Evolutionary conservation across 2,888 invertebrate species (phyloP).

Genomic region (Liopterus haemorrhoidalis): DNA sequence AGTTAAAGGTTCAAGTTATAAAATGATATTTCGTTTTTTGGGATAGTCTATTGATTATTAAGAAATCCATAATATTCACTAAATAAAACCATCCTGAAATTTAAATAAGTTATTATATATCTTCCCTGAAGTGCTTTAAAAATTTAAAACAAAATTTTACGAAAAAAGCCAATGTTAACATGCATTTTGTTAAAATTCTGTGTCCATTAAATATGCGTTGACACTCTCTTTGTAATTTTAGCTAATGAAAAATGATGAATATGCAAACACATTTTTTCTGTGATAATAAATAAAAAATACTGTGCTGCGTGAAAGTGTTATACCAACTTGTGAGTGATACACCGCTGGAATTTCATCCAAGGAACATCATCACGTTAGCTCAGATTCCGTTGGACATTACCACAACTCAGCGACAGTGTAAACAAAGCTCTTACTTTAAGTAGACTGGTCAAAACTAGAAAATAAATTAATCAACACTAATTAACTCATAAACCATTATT

Average conservation of each 20-base stretch:
- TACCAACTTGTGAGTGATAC: constrained; percentile 21
- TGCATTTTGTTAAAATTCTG: constrained; percentile 21
- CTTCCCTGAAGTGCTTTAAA: constrained; percentile 49
- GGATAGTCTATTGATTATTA: constrained; percentile 23
- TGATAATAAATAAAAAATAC: constrained; percentile 19
- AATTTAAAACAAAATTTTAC: constrained; percentile 32
- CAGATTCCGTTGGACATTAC: too few relatives aligned
- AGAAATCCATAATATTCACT: too few relatives aligned
- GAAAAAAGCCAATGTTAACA: constrained; percentile 24
- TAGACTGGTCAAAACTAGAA: too few relatives aligned
- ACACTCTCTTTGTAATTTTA: constrained; percentile 21
- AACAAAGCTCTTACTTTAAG: too few relatives aligned
- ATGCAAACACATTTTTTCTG: constrained; percentile 28
- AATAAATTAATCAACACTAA: too few relatives aligned
- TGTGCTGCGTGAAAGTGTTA: constrained; percentile 23
- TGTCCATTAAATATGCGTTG: constrained; percentile 23
- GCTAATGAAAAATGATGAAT: constrained; percentile 16
- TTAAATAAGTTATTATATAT: constrained; percentile 43
- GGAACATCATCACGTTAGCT: too few relatives aligned
- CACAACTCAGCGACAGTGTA: too few relatives aligned
- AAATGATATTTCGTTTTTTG: constrained; percentile 24
- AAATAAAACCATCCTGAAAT: constrained; percentile 31
- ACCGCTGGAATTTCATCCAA: too few relatives aligned
- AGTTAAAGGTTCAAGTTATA: too few relatives aligned
- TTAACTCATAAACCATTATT: too few relatives aligned